Conservation (phyloP, 2,888 invertebrate genomes). For the Lissonota sp. region DNA sequence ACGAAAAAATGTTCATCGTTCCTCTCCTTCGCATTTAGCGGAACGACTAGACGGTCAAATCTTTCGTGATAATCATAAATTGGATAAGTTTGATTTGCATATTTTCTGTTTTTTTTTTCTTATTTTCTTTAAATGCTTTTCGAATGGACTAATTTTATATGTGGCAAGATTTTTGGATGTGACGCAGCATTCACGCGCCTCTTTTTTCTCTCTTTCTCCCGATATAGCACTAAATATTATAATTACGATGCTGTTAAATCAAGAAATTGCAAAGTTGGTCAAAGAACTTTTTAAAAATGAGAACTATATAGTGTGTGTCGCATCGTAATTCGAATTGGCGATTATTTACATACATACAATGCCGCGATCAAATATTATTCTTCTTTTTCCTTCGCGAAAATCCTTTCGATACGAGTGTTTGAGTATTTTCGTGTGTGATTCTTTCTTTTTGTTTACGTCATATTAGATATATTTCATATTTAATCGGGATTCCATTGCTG, state of each 20-base stretch:
- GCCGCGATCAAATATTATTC: slow-evolving; percentile 56
- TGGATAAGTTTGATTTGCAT: slow-evolving; percentile 56
- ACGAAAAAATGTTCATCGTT: slow-evolving; percentile 7
- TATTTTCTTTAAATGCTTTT: slow-evolving; percentile 27
- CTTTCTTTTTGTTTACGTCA: slow-evolving; percentile 26
- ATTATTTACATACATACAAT: slow-evolving; percentile 70
- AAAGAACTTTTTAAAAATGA: slow-evolving; percentile 46
- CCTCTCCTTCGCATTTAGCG: neutral
- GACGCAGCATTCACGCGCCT: slow-evolving; percentile 28
- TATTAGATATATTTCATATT: slow-evolving; percentile 25
- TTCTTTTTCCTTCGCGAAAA: slow-evolving; percentile 29
- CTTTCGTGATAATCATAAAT: slow-evolving; percentile 49
- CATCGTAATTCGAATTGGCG: slow-evolving; percentile 59
- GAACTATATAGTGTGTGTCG: slow-evolving; percentile 27
- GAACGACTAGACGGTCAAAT: slow-evolving; percentile 37
- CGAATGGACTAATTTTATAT: slow-evolving; percentile 32
- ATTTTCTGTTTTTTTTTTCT: slow-evolving; percentile 18
- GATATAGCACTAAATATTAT: slow-evolving; percentile 42
- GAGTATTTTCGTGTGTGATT: slow-evolving; percentile 33
- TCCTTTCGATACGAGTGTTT: slow-evolving; percentile 50
- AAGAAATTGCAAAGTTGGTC: slow-evolving; percentile 50
- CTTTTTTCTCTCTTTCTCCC: slow-evolving; percentile 40
- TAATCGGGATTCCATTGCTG: slow-evolving; percentile 61
- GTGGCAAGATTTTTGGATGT: slow-evolving; percentile 47
- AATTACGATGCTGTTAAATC: slow-evolving; percentile 14